Base-by-base conservation (phyloP, 2,797 vertebrate genomes). In the Remorina albescens region DNA sequence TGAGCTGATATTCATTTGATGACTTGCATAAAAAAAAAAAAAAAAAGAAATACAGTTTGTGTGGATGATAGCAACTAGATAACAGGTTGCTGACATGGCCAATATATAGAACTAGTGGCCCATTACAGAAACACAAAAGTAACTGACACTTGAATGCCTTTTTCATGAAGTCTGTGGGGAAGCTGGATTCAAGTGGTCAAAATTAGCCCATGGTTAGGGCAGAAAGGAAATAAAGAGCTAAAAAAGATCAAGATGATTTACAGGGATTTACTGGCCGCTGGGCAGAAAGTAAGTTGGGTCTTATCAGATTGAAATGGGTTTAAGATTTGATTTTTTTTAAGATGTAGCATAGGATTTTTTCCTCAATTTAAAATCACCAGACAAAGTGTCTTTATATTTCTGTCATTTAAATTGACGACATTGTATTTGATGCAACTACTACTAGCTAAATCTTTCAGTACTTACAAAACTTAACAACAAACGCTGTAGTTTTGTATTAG, bases 361-460 rank as follows among this genome's bases (percentile, higher is more conserved):
- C 41, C 23, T 30, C 12, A 47, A 51, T 66, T 59, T 2, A 56
- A 62, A 47, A 41, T 49, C n/a, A 9, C 49, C n/a, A 39, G 42
- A 56, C n/a, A 2, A 56, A 28, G 21, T 26, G 18, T 55, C 25
- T 58, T 46, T 25, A 26, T 21, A 18, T 25, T 18, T 59, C n/a
- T n/a, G 54, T 62, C 36, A 55, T 49, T 16, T 51, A 36, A 42
- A 51, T 36, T 68, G 9, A 63, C 44, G 6, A 36, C 30, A 46
- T 16, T 47, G 5, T 15, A 36, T 28, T 0, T 25, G 12, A 55
- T 5, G 44, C 16, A 55, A 51, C 47, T 32, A n/a, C 9, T 16
- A n/a, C n/a, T n/a, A n/a, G n/a, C n/a, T n/a, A n/a, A n/a, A n/a
- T n/a, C n/a, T n/a, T n/a, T n/a, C n/a, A n/a, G n/a, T n/a, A n/a